Percentiles rank a stretch among this genome's conserved stretches.
Evolutionary conservation across 2,888 invertebrate genomes (phyloP).

Genomic region (Linnaemya vulpina): DNA sequence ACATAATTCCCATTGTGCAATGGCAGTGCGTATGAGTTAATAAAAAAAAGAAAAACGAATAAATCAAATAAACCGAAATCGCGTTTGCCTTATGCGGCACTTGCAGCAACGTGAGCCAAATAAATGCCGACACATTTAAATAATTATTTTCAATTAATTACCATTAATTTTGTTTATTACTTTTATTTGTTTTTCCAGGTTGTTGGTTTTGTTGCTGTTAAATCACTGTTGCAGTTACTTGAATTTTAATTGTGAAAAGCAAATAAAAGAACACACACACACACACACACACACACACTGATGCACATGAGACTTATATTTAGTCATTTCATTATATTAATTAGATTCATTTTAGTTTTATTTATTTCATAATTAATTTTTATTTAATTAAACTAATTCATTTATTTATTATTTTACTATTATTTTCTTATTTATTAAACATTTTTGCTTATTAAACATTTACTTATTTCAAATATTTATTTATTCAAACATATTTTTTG

Average conservation of each 20-base stretch:
- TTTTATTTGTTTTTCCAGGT: constrained; percentile 9
- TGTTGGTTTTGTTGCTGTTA: constrained; percentile 13
- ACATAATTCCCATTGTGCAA: neutral
- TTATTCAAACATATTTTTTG: constrained; percentile 47
- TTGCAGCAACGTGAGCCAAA: neutral
- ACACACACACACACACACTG: neutral
- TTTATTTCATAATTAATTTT: constrained; percentile 30
- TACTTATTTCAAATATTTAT: constrained; percentile 31
- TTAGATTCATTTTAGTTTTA: constrained; percentile 39
- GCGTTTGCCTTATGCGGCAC: constrained; percentile 3
- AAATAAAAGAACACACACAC: constrained; percentile 12
- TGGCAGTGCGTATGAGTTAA: constrained; percentile 4
- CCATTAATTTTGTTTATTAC: constrained; percentile 37
- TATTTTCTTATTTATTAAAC: constrained; percentile 1
- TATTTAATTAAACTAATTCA: constrained; percentile 59
- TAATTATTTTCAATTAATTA: constrained; percentile 46
- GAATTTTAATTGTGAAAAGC: constrained; percentile 33
- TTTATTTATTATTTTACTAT: constrained; percentile 32
- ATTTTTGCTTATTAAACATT: constrained; percentile 48
- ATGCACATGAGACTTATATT: constrained; percentile 31
- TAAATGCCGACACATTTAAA: constrained; percentile 4
- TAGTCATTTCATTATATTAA: constrained; percentile 39
- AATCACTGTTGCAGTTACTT: constrained; percentile 32
- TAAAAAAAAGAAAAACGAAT: neutral
- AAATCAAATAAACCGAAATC: neutral